Evolutionary conservation across 2,113 vertebrate genomes (phyloP), one percentile per base, ranked within the genome.

Genomic region (Ancistrus triradiatus): DNA sequence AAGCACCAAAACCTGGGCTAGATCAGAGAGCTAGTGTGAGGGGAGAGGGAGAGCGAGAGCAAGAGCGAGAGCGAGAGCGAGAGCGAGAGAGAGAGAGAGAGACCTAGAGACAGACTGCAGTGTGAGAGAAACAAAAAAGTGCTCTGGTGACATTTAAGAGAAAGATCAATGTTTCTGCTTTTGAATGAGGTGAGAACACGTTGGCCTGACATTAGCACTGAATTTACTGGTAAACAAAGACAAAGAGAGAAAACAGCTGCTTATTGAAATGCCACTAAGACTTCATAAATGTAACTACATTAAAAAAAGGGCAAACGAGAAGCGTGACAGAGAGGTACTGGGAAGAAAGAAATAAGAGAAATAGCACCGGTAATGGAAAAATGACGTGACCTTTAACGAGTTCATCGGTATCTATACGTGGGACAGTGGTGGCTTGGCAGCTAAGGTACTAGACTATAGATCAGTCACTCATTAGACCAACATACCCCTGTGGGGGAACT

Each of bases 141-240:
- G 13, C 47, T 63, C 28, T 27, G n/a, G 27, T 75, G 68, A 75
- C 69, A 75, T 71, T 72, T 71, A 52, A 27, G 51, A 68, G 31
- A 68, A 46, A 21, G 28, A 71, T 71, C 48, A 24, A 63, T 68
- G 68, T 53, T 64, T 63, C 44, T 42, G 37, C 25, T 47, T 24
- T 33, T 67, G 35, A 50, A 49, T 37, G 35, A 71, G 68, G 55
- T 63, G 52, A 63, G 35, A 65, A 49, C 25, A 67, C 31, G 49
- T 6, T 66, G 52, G 21, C 51, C 40, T 64, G 62, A 65, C 52
- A 57, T 49, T 66, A 66, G 22, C 31, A 57, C 22, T 15, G 42
- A 66, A 57, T 21, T 27, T 46, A 48, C 44, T 48, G 52, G 46
- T 40, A 66, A 14, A 66, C 22, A 44, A 31, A 31, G 27, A 31